Evolutionary conservation across 2,888 invertebrate genomes (phyloP).

Genomic region (Athripsodes cinereus): DNA sequence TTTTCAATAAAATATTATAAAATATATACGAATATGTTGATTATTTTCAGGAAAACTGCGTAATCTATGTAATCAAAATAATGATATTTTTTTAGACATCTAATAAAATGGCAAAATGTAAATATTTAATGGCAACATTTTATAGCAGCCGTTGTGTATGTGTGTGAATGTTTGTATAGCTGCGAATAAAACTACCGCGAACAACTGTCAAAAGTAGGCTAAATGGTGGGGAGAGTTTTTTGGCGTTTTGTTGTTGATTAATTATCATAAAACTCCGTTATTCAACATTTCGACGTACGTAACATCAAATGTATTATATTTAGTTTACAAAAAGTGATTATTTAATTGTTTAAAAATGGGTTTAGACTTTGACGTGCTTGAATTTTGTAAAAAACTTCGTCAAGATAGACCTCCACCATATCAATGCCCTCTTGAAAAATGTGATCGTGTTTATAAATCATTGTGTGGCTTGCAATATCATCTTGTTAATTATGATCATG

Average conservation of each 20-base stretch:
- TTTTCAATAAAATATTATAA: too few relatives aligned
- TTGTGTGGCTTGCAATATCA: constrained; percentile 83
- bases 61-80: too few relatives aligned
- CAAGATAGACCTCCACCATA: constrained; percentile 79
- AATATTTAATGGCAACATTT: too few relatives aligned
- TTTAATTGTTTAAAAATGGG: constrained; percentile 50
- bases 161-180: not conserved
- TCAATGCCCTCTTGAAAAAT: constrained; percentile 78
- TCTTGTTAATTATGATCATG: constrained; percentile 78
- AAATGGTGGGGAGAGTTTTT: constrained; percentile 3
- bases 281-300: not conserved
- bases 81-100: too few relatives aligned
- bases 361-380: constrained; percentile 79
- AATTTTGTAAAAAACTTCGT: constrained; percentile 76
- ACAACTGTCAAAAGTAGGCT: constrained; percentile 25
- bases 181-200: constrained; percentile 18
- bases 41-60: too few relatives aligned
- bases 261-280: not conserved
- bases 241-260: constrained; percentile 11
- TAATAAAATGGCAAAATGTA: too few relatives aligned
- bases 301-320: not conserved
- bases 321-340: not conserved
- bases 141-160: too few relatives aligned
- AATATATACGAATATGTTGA: too few relatives aligned
- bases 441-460: constrained; percentile 81